Evolutionary conservation across 35 echinoderm and acorn worm species (phyloP), one percentile per base, ranked within the genome.

Genomic region (Holothuria glaberrima): DNA sequence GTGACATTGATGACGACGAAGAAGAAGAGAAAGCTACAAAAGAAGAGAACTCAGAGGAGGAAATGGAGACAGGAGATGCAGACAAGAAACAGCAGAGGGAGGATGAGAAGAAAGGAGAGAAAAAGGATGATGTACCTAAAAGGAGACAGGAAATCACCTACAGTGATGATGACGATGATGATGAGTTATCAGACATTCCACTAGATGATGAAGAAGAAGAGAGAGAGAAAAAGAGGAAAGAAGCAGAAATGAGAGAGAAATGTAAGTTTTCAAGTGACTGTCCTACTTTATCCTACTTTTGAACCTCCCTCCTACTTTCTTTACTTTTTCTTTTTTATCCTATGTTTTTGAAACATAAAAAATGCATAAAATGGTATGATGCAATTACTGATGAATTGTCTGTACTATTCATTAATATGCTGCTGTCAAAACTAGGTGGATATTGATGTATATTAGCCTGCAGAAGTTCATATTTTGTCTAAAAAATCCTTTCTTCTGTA

Each of bases 1-100:
- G 75, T 67, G 91, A 91, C 38, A 72, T 88, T 38, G 87, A 70
- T 27, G 74, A 62, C 3, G 64, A 41, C 19, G 94, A 93, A 29
- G 71, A 86, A 22, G 46, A 90, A 25, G 88, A 80, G 10, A 46
- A 48, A 30, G 27, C 28, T 17, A 83, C 59, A 57, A 89, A 91
- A 13, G 74, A 97, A 73, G 80, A 82, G 32, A 70, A 90, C 59
- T 75, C 59, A 9, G 87, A 52, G 28, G 69, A 83, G 27, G 88
- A 87, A 13, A 68, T 24, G 38, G 86, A 89, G 45, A 77, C 24
- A 80, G 59, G 21, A 63, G 62, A 69, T 71, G 74, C 82, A 24
- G 36, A 50, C 30, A 67, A 84, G 25, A 68, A 90, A 90, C 26
- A 92, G 13, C 45, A 90, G 30, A 82, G 21, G 0, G 76, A 92